phyloP scores from a whole-genome alignment of 2,888 invertebrate species.

The Iphiclides podalirius region DNA sequence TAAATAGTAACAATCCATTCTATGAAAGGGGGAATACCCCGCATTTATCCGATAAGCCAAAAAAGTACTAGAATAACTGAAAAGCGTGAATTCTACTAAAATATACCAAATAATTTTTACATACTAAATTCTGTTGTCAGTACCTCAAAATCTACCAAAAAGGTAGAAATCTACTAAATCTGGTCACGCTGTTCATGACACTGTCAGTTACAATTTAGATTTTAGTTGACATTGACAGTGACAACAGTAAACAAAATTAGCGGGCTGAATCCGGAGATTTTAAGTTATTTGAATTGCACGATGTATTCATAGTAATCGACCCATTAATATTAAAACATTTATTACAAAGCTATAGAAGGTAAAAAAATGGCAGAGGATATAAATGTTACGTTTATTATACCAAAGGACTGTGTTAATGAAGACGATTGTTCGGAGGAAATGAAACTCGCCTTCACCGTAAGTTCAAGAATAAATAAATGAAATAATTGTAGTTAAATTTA shows the following conservation, averaged over 20 bases:
- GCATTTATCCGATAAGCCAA: no score
- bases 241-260: conserved; percentile 21
- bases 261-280: not conserved
- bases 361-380: conserved; percentile 60
- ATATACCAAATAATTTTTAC: no score
- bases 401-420: conserved; percentile 64
- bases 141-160: no score
- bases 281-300: not conserved
- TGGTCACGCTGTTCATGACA: no score
- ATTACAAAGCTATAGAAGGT: not conserved
- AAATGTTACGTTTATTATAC: conserved; percentile 77
- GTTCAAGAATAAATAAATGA: conserved; percentile 33
- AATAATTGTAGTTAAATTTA: no score
- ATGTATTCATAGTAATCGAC: not conserved
- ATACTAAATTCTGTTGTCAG: no score
- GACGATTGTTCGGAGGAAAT: conserved; percentile 80
- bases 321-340: not conserved
- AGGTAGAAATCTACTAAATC: no score
- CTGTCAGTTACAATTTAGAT: no score
- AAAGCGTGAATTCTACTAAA: no score
- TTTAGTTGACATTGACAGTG: conserved; percentile 22
- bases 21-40: no score
- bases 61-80: no score
- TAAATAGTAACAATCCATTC: no score
- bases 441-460: conserved; percentile 81